These are phyloP conservation scores for Heliornis fulica DNA, from an alignment of 2,113 vertebrate genomes.

Conservation along the genomic window DNA sequence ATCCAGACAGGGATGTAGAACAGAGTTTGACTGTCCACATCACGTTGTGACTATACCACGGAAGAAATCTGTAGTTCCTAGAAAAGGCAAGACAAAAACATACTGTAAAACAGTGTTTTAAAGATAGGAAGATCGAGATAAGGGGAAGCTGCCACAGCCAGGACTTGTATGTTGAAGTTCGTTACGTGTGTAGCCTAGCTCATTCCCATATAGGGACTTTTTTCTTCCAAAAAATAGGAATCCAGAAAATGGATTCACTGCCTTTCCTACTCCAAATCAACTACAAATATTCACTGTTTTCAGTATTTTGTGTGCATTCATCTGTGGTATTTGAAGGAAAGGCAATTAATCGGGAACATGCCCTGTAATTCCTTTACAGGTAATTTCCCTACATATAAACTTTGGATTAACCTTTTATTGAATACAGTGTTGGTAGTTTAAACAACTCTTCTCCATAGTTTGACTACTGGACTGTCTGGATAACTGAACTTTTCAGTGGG, in stretches of 20 bases:
- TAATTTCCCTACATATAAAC: neutral
- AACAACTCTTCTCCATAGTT: neutral
- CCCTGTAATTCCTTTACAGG: neutral
- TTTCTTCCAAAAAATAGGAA: neutral
- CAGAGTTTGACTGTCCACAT: neutral
- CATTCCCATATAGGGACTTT: neutral
- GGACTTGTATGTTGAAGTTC: neutral
- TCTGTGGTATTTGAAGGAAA: neutral
- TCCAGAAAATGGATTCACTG: neutral
- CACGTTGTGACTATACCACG: neutral
- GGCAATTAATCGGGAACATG: neutral
- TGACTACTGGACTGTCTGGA: neutral
- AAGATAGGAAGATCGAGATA: accelerated
- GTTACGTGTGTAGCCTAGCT: neutral
- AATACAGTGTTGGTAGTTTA: neutral
- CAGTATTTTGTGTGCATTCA: neutral
- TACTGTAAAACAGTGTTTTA: neutral
- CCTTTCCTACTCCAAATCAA: neutral
- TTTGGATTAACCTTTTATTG: neutral
- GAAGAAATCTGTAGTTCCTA: neutral
- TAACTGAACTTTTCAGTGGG: neutral
- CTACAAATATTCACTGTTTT: neutral
- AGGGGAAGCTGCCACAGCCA: neutral
- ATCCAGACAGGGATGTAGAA: neutral
- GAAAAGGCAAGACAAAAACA: neutral